Conservation (phyloP, 2,113 vertebrate genomes). For the Tautogolabrus adspersus region DNA sequence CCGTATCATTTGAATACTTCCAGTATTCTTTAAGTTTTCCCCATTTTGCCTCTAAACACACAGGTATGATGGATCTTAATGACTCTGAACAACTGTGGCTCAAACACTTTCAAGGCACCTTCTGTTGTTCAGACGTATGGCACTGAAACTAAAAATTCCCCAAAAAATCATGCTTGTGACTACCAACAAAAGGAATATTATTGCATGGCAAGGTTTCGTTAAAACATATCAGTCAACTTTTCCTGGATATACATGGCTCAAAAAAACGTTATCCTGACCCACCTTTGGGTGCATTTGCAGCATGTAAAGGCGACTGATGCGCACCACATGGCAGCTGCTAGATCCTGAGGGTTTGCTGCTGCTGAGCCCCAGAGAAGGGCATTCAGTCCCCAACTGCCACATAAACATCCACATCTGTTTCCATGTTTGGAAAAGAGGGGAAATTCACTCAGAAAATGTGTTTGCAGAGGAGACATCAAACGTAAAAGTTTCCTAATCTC, state of each 20-base stretch:
- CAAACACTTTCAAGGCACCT: not conserved
- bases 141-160: not conserved
- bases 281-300: constrained; percentile 21
- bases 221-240: not conserved
- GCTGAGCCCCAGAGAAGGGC: constrained; percentile 35
- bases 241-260: not conserved
- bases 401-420: constrained; percentile 58
- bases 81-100: not conserved
- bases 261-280: not conserved
- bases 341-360: constrained; percentile 21
- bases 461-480: not conserved
- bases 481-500: not conserved
- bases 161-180: too few species aligned
- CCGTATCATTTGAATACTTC: too few species aligned
- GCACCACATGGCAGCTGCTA: constrained; percentile 53
- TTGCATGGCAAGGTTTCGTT: not conserved
- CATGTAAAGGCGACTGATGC: not conserved
- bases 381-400: constrained; percentile 13
- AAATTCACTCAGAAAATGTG: constrained; percentile 4
- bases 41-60: too few species aligned
- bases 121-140: not conserved
- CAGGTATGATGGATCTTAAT: too few species aligned
- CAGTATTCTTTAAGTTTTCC: too few species aligned
- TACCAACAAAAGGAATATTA: too few species aligned
- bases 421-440: not conserved